Evolutionary conservation across 1,140 invertebrate species (phyloP).

Genomic region (Venturia canescens): DNA sequence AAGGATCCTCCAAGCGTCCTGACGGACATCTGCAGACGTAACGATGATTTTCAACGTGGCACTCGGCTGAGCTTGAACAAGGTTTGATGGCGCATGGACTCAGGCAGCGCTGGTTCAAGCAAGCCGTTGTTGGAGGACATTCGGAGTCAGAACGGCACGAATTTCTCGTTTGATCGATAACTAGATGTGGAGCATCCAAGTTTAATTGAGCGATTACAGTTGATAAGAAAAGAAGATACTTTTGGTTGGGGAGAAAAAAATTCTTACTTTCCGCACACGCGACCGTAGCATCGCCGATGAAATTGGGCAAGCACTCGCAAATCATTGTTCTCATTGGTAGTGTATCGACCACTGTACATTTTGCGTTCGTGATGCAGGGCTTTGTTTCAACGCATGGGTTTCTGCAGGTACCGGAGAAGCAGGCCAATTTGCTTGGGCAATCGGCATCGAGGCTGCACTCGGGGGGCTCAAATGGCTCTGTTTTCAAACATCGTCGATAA

Average conservation of each 20-base stretch:
- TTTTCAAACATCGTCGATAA: background rate
- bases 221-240: background rate
- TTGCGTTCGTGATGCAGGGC: slow-evolving; percentile 88
- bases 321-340: slow-evolving; percentile 91
- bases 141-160: slow-evolving; percentile 85
- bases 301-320: slow-evolving; percentile 89
- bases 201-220: background rate
- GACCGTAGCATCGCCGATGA: slow-evolving; percentile 89
- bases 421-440: slow-evolving; percentile 90
- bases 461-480: slow-evolving; percentile 77
- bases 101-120: slow-evolving; percentile 84
- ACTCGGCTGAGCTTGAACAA: slow-evolving; percentile 89
- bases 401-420: slow-evolving; percentile 87
- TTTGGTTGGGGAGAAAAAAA: slow-evolving; percentile 1
- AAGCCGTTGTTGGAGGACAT: slow-evolving; percentile 83
- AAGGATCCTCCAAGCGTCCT: slow-evolving; percentile 88
- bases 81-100: slow-evolving; percentile 87
- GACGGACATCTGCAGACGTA: slow-evolving; percentile 87
- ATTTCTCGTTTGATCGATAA: slow-evolving; percentile 75
- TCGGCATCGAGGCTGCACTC: slow-evolving; percentile 90
- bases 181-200: no score
- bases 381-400: slow-evolving; percentile 88
- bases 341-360: slow-evolving; percentile 89
- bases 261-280: slow-evolving; percentile 86
- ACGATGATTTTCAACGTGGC: slow-evolving; percentile 85